These are phyloP conservation scores for Megalurothrips usitatus DNA, from an alignment of 2,888 invertebrate genomes.

Conservation along the genomic window DNA sequence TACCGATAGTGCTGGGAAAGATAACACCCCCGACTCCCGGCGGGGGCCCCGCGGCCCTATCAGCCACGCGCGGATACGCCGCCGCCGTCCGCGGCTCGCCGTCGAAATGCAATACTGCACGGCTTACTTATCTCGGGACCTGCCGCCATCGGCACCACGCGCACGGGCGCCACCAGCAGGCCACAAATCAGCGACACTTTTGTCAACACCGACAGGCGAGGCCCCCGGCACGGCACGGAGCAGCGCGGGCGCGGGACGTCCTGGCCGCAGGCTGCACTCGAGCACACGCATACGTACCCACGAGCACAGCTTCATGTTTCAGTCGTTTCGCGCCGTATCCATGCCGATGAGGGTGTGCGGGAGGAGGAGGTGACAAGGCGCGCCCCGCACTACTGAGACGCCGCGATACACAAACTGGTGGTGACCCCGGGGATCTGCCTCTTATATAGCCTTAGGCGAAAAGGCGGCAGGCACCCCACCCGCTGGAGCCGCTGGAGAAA, in stretches of 20 bases:
- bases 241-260: too few species aligned
- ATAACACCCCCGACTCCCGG: too few species aligned
- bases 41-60: too few species aligned
- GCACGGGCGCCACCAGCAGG: too few species aligned
- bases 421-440: background rate
- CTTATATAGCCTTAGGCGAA: constrained; percentile 16
- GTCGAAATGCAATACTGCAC: too few species aligned
- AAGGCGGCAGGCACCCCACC: background rate
- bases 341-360: background rate
- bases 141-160: too few species aligned
- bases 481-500: background rate
- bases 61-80: too few species aligned
- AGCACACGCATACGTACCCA: background rate
- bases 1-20: too few species aligned
- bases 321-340: background rate
- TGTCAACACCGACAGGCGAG: background rate
- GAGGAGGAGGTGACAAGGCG: background rate
- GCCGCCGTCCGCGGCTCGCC: too few species aligned
- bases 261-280: too few species aligned
- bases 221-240: background rate
- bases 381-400: background rate
- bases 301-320: background rate
- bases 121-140: too few species aligned
- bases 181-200: background rate
- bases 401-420: background rate